Evolutionary conservation across 30 jellyfish, hydroid and myxozoan species (phyloP).

Genomic region (Aurelia aurita): DNA sequence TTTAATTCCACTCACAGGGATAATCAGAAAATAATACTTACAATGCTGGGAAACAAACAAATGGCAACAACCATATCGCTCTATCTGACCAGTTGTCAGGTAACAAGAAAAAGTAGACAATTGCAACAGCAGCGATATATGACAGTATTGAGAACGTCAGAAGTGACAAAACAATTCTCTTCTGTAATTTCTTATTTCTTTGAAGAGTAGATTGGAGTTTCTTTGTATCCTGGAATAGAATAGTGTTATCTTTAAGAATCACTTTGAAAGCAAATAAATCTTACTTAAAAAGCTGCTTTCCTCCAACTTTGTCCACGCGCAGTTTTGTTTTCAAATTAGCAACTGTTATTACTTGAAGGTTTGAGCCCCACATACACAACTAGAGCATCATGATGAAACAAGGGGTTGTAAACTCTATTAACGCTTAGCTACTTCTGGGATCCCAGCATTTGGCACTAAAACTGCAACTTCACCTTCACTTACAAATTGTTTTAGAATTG

Average conservation of each 20-base stretch:
- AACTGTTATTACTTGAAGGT: too few species aligned
- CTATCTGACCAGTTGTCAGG: conserved; percentile 88
- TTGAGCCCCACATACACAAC: too few species aligned
- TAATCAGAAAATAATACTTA: conserved; percentile 13
- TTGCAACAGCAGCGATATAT: conserved; percentile 64
- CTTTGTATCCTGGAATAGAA: conserved; percentile 56
- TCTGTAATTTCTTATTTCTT: conserved; percentile 70
- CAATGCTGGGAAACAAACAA: conserved; percentile 72
- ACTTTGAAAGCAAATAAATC: neutral
- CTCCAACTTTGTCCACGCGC: too few species aligned
- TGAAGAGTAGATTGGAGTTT: conserved; percentile 58
- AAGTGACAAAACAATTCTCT: conserved; percentile 62
- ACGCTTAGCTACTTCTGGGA: too few species aligned
- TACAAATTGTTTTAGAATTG: too few species aligned
- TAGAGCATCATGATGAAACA: too few species aligned
- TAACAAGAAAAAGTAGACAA: conserved; percentile 63
- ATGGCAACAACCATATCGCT: conserved; percentile 72
- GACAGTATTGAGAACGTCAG: conserved; percentile 55
- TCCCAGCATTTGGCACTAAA: too few species aligned
- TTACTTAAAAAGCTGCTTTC: neutral
- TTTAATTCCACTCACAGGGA: neutral
- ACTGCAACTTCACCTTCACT: too few species aligned
- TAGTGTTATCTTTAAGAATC: neutral
- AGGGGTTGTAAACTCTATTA: too few species aligned
- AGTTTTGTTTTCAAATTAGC: too few species aligned